These are phyloP conservation scores for Falco peregrinus DNA, from an alignment of 2,797 vertebrate species.

Conservation along the genomic window DNA sequence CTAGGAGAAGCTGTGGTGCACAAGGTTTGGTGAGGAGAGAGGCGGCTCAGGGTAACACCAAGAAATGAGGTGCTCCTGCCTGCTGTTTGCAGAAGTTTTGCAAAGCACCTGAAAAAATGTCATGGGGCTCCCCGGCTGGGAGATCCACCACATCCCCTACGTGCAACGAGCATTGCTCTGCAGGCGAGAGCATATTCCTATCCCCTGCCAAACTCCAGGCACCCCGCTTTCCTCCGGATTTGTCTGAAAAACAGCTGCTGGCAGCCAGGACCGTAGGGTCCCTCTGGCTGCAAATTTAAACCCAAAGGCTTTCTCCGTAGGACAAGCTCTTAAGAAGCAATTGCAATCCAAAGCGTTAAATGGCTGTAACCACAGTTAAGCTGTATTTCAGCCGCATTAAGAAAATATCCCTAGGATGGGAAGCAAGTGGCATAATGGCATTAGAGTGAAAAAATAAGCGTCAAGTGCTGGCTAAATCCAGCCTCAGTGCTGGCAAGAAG, in stretches of 20 bases:
- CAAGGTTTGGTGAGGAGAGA: not conserved
- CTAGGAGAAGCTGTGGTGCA: not conserved
- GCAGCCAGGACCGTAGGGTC: not conserved
- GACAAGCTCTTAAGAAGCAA: constrained; percentile 42
- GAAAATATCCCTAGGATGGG: constrained; percentile 49
- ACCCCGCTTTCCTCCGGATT: not conserved
- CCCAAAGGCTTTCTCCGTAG: constrained; percentile 7
- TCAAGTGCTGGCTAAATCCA: not conserved
- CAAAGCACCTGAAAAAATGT: not conserved
- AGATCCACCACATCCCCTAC: not conserved
- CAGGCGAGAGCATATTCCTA: not conserved
- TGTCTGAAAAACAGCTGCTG: not conserved
- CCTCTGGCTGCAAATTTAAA: not conserved
- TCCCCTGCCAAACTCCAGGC: accelerated
- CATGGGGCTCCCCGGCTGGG: not conserved
- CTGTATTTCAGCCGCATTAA: constrained; percentile 51
- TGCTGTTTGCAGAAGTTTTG: not conserved
- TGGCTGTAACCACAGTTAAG: constrained; percentile 47
- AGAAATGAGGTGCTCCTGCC: not conserved
- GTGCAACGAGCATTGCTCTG: accelerated
- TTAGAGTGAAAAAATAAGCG: constrained; percentile 44
- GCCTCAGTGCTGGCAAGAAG: not conserved
- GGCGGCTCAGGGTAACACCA: not conserved
- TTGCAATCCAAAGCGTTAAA: constrained; percentile 19
- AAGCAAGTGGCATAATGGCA: constrained; percentile 60